Conservation (phyloP, 2,113 vertebrate species). For the Apteryx mantelli region DNA sequence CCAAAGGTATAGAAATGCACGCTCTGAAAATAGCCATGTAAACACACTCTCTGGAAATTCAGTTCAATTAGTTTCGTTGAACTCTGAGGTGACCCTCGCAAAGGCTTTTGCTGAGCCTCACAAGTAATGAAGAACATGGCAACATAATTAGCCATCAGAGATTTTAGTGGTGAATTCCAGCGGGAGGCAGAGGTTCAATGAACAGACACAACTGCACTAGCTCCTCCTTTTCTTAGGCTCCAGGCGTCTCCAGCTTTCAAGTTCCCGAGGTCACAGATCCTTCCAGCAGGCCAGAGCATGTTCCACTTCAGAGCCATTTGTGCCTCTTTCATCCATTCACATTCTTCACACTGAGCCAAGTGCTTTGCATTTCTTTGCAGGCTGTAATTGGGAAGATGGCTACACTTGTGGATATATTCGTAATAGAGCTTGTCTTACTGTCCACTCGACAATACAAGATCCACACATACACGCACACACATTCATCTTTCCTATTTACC, state of each 20-base stretch:
- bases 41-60: background rate
- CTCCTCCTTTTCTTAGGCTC: background rate
- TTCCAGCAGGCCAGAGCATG: background rate
- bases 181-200: background rate
- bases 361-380: background rate
- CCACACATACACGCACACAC: rapidly evolving
- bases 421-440: background rate
- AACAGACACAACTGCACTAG: rapidly evolving
- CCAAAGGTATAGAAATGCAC: background rate
- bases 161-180: rapidly evolving
- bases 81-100: background rate
- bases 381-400: background rate
- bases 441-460: background rate
- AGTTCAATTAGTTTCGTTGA: background rate
- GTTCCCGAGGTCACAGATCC: background rate
- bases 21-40: background rate
- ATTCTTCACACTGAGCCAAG: background rate
- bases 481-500: background rate
- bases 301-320: background rate
- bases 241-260: background rate
- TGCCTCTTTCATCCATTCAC: background rate
- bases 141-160: background rate
- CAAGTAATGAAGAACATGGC: background rate
- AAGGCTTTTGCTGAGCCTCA: background rate
- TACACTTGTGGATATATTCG: background rate